Base-by-base conservation (phyloP, 2,888 invertebrate species). In the Cosmia pyralina region DNA sequence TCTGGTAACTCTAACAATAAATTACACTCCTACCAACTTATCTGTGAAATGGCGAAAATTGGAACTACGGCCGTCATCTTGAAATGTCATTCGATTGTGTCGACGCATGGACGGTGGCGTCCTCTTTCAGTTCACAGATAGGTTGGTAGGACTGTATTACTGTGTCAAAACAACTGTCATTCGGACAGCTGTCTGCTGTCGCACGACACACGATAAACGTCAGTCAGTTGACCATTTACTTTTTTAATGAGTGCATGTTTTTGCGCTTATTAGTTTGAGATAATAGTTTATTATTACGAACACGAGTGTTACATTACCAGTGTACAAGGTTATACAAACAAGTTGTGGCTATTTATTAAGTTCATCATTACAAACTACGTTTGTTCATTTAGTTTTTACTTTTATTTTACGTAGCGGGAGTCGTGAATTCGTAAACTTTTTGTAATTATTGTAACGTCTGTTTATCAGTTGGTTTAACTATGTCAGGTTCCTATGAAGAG, bases 401-500 rank as follows among this genome's bases (percentile, higher is more conserved):
- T 62, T 34, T 53, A 58, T 52, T 59, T 60, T 44, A 41, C 46
- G 46, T 41, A 46, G 59, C 41, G 17, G 7, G 38, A 70, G 62
- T 67, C 44, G 71, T 63, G 58, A 75, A 48, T 57, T 79, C 48
- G 19, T 58, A 68, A 77, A 71, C 52, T 62, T 73, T 60, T 72
- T 64, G 58, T 75, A 68, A 65, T 17, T 64, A 60, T 46, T 62
- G 44, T 71, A 50, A 55, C 34, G 17, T 59, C 13, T 58, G 41
- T 69, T 62, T 65, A 75, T 59, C 38, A 58, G 50, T 72, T 77
- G 52, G 13, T 75, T 60, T 66, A 70, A 82, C 72, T 69, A 82
- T 83, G 74, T 81, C 80, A 85, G 86, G 77, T 73, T 72, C 75
- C 19, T 74, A 77, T 84, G 85, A 83, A 78, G 86, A 86, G 8